Conservation (phyloP, 1,140 invertebrate species). For the Phenacoccus solenopsis region DNA sequence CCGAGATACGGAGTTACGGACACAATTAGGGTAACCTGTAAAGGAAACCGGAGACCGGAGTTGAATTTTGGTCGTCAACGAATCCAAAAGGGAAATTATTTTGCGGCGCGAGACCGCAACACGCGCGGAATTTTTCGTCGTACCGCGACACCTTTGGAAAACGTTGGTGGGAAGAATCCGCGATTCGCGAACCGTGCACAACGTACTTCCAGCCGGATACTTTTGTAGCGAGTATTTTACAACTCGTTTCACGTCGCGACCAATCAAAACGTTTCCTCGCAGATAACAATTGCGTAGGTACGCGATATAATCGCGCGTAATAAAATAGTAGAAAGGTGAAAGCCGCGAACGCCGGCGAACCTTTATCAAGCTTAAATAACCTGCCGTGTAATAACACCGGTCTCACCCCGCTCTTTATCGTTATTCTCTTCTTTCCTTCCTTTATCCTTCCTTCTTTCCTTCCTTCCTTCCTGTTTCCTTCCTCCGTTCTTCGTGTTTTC, state of each 20-base stretch:
- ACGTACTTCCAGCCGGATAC: not conserved
- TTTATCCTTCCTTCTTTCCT: constrained; percentile 21
- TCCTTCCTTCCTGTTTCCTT: constrained; percentile 20
- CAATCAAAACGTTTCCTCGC: not conserved
- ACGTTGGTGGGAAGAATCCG: no score
- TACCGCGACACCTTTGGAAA: no score
- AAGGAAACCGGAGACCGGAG: no score
- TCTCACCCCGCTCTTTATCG: constrained; percentile 19
- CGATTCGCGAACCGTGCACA: no score
- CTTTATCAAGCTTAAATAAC: constrained; percentile 15
- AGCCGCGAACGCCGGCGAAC: not conserved
- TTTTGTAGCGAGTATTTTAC: not conserved
- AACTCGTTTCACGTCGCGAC: not conserved
- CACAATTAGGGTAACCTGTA: no score
- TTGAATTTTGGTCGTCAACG: no score
- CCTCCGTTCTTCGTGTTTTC: constrained; percentile 18
- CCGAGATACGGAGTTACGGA: no score
- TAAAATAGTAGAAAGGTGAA: not conserved
- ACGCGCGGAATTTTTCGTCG: no score
- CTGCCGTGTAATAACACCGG: constrained; percentile 6
- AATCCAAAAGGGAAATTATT: no score
- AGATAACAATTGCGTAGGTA: not conserved
- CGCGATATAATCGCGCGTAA: no score
- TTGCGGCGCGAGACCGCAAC: no score
- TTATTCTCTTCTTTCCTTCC: constrained; percentile 19